phyloP scores from a whole-genome alignment of 2,113 vertebrate species.

The Daphoenositta chrysoptera region DNA sequence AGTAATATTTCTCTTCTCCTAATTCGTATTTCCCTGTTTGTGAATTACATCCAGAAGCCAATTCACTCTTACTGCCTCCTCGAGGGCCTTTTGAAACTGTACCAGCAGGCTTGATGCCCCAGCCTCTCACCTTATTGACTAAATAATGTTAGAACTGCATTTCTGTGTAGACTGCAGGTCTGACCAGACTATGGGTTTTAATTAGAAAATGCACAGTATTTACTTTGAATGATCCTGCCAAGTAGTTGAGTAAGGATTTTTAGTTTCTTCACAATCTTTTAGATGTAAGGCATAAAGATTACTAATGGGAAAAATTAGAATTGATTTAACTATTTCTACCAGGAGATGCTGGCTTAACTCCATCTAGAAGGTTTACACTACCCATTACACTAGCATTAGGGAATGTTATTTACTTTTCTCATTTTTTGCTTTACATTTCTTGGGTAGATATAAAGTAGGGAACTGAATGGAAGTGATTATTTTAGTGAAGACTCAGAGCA shows the following conservation, averaged over 20 bases:
- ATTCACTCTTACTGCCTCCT: not conserved
- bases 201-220: not conserved
- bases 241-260: not conserved
- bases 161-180: not conserved
- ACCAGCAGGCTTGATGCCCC: not conserved
- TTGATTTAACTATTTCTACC: not conserved
- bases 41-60: not conserved
- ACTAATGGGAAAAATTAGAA: not conserved
- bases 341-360: not conserved
- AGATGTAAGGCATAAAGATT: not conserved
- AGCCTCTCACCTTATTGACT: not conserved
- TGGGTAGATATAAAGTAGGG: not conserved
- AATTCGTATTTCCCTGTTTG: not conserved
- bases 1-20: not conserved
- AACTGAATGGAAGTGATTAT: not conserved
- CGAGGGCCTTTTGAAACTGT: not conserved
- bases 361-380: not conserved
- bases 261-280: not conserved
- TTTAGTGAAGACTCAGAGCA: not conserved
- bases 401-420: not conserved
- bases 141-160: not conserved
- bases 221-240: not conserved
- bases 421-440: not conserved
- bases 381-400: not conserved
- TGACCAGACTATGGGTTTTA: not conserved